Percentiles rank a stretch among this genome's conserved stretches.
These are phyloP conservation scores for Okapia johnstoni DNA, from an alignment of 2,113 vertebrate genomes.

Conservation along the genomic window DNA sequence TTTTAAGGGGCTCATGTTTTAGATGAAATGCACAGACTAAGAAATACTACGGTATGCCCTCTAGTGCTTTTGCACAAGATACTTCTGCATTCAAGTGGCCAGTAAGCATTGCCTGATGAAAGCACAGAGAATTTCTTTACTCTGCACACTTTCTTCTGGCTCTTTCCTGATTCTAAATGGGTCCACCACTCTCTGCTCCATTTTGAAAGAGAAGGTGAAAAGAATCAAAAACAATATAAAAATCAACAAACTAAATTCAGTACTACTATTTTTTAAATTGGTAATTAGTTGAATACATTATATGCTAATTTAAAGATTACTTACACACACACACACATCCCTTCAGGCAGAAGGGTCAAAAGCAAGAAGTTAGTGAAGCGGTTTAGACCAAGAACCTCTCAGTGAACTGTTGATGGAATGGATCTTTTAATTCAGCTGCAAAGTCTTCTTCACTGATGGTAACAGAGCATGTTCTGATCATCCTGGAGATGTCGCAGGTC, in stretches of 20 bases:
- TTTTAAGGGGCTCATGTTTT: background rate
- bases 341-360: background rate
- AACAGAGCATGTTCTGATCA: slow-evolving; percentile 88
- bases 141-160: background rate
- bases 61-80: background rate
- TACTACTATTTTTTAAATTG: background rate
- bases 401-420: slow-evolving; percentile 88
- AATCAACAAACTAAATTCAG: background rate
- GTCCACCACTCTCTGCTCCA: background rate
- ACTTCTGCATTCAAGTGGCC: background rate
- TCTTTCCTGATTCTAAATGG: background rate
- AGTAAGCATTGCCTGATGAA: background rate
- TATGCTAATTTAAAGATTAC: background rate
- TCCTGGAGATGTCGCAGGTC: slow-evolving; percentile 85
- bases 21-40: background rate
- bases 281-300: background rate
- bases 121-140: background rate
- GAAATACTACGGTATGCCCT: background rate
- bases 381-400: slow-evolving; percentile 88
- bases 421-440: slow-evolving; percentile 91
- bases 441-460: slow-evolving; percentile 88
- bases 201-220: background rate
- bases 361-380: background rate
- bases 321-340: background rate
- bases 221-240: background rate